Percentiles rank a stretch among this genome's conserved stretches.
Evolutionary conservation across 2,113 vertebrate species (phyloP).

Genomic region (Solea solea): DNA sequence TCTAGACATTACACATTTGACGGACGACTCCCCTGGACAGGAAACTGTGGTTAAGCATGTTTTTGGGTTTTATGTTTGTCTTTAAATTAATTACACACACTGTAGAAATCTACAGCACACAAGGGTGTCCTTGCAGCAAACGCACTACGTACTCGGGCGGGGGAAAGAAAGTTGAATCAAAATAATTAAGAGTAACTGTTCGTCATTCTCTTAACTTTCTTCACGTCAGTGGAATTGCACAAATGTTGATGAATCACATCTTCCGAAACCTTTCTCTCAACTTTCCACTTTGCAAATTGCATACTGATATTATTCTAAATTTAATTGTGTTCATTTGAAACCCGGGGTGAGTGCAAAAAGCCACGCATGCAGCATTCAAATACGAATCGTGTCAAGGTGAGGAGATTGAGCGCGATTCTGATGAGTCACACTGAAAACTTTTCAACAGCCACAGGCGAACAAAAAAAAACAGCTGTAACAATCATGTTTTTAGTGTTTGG

Average conservation of each 20-base stretch:
- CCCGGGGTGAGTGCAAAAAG: neutral
- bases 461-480: conserved; percentile 7
- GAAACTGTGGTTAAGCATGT: conserved; percentile 12
- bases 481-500: conserved; percentile 7
- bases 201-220: conserved; percentile 21
- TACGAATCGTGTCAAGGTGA: neutral
- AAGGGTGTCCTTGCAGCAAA: conserved; percentile 12
- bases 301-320: conserved; percentile 17
- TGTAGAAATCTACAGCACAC: conserved; percentile 11
- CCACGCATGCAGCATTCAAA: neutral
- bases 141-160: neutral
- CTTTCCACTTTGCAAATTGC: conserved; percentile 6
- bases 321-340: neutral
- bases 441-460: neutral
- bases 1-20: conserved; percentile 52
- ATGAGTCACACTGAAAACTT: conserved; percentile 12
- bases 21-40: conserved; percentile 28
- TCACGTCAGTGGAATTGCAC: neutral
- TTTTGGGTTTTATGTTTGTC: conserved; percentile 24
- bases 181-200: neutral
- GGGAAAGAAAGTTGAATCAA: too few relatives aligned
- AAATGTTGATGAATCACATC: neutral
- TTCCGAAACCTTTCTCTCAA: neutral
- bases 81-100: conserved; percentile 33
- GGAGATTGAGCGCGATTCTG: neutral